phyloP scores from a whole-genome alignment of 2,888 invertebrate genomes.

The Drosophila peninsularis region DNA sequence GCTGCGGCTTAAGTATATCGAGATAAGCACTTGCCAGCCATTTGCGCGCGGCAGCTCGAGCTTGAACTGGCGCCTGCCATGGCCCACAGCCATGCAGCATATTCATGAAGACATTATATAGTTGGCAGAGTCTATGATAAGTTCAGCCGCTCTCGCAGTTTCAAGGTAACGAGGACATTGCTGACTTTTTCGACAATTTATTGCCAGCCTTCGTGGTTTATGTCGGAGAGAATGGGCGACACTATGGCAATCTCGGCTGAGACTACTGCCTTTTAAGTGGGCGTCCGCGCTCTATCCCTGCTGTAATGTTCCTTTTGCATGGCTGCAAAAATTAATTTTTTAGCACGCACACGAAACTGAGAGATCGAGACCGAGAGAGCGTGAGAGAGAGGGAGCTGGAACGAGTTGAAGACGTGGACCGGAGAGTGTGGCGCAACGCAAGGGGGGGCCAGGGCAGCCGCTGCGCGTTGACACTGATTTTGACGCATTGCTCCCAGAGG shows the following conservation, averaged over 20 bases:
- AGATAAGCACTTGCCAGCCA: slow-evolving; percentile 70
- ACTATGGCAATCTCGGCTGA: slow-evolving; percentile 67
- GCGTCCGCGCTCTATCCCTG: background rate
- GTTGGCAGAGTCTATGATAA: slow-evolving; percentile 58
- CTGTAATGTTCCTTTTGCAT: slow-evolving; percentile 56
- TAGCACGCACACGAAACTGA: slow-evolving; percentile 65
- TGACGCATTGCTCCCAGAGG: slow-evolving; percentile 82
- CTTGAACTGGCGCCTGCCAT: slow-evolving; percentile 12
- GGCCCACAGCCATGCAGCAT: slow-evolving; percentile 25
- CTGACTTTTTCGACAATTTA: slow-evolving; percentile 60
- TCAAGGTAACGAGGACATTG: slow-evolving; percentile 79
- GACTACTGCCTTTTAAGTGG: slow-evolving; percentile 10
- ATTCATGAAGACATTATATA: slow-evolving; percentile 54
- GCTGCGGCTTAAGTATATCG: slow-evolving; percentile 41
- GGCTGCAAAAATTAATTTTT: slow-evolving; percentile 77
- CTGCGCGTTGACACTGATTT: slow-evolving; percentile 83
- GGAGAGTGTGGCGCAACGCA: background rate
- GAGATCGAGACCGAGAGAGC: slow-evolving; percentile 6
- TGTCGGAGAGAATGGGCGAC: slow-evolving; percentile 27
- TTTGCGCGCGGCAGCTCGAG: slow-evolving; percentile 30
- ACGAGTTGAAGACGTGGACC: slow-evolving; percentile 3
- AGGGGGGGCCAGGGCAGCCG: slow-evolving; percentile 20
- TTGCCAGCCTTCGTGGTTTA: slow-evolving; percentile 65
- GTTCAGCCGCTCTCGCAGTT: slow-evolving; percentile 47
- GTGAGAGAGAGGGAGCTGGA: slow-evolving; percentile 6